phyloP scores from a whole-genome alignment of 2,888 invertebrate genomes.

The Drosophila birchii region DNA sequence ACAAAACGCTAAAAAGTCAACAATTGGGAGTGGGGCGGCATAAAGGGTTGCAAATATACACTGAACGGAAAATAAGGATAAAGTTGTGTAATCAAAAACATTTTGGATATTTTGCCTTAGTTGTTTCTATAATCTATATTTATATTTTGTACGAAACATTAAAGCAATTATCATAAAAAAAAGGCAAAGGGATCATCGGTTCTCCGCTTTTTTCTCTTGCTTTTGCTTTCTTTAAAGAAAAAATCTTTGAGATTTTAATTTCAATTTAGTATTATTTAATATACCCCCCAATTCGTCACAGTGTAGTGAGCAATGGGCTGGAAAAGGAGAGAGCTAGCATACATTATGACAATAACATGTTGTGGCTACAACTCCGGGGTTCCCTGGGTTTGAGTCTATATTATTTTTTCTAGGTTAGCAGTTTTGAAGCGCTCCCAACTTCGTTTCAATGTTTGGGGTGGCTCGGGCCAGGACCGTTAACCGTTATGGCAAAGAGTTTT shows the following conservation, averaged over 20 bases:
- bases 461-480: slow-evolving; percentile 23
- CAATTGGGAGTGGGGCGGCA: slow-evolving; percentile 38
- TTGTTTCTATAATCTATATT: too few species aligned
- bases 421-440: slow-evolving; percentile 23
- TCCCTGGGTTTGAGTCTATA: slow-evolving; percentile 30
- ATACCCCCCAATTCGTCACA: background rate
- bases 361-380: slow-evolving; percentile 34
- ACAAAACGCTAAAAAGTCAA: slow-evolving; percentile 78
- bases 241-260: too few species aligned
- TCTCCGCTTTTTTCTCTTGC: too few species aligned
- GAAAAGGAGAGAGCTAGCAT: slow-evolving; percentile 33
- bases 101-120: too few species aligned
- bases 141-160: too few species aligned
- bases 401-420: slow-evolving; percentile 43
- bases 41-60: slow-evolving; percentile 20
- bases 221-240: too few species aligned
- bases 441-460: slow-evolving; percentile 17
- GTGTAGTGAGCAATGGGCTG: slow-evolving; percentile 20
- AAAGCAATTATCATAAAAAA: too few species aligned
- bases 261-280: too few species aligned
- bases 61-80: background rate
- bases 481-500: slow-evolving; percentile 47
- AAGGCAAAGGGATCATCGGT: too few species aligned
- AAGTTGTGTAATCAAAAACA: background rate
- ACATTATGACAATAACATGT: slow-evolving; percentile 78